Conservation (phyloP, 64 coral and sea anemone genomes). For the Catalaphyllia jardinei region DNA sequence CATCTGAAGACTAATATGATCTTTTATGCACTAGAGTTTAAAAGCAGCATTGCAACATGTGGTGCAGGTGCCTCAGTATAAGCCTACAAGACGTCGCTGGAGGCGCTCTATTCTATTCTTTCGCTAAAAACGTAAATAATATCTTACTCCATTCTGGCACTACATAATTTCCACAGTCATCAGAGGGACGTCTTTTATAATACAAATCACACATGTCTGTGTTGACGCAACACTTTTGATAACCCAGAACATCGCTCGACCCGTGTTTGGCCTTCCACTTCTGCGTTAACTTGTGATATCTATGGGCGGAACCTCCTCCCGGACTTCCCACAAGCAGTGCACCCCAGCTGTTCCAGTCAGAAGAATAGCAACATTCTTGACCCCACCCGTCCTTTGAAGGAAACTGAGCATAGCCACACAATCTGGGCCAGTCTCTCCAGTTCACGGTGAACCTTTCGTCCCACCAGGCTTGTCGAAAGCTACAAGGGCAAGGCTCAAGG, state of each 20-base stretch:
- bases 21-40: no score
- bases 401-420: slow-evolving; percentile 10
- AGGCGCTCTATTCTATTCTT: no score
- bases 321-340: slow-evolving; percentile 43
- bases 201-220: slow-evolving; percentile 27
- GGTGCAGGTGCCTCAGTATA: no score
- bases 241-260: not conserved
- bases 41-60: no score
- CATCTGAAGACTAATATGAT: no score
- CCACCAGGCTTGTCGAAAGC: slow-evolving; percentile 35
- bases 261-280: not conserved
- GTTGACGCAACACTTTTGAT: slow-evolving; percentile 17
- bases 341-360: not conserved
- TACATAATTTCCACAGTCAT: slow-evolving; percentile 16
- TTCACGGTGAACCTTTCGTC: slow-evolving; percentile 33
- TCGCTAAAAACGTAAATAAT: not conserved
- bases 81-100: no score
- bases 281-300: slow-evolving; percentile 14
- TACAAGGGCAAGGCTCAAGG: slow-evolving; percentile 56
- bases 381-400: slow-evolving; percentile 42
- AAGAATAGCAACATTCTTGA: slow-evolving; percentile 53
- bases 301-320: slow-evolving; percentile 24
- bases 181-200: slow-evolving; percentile 41
- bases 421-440: not conserved
- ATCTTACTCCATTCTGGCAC: slow-evolving; percentile 35